These are phyloP conservation scores for Thyatira batis DNA, from an alignment of 2,888 invertebrate genomes.

Conservation along the genomic window DNA sequence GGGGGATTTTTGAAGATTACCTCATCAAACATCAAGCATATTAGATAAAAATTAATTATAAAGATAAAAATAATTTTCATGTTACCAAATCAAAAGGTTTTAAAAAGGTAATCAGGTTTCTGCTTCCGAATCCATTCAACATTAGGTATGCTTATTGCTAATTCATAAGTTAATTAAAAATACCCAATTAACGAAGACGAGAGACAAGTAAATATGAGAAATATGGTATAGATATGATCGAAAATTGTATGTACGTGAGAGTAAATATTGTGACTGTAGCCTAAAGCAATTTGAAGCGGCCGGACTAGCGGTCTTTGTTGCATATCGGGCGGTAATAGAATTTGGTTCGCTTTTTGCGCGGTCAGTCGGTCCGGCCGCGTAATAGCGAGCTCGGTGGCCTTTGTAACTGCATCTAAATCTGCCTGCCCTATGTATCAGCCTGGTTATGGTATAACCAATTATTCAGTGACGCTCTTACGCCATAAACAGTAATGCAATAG, in stretches of 20 bases:
- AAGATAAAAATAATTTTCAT: no score
- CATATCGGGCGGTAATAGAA: constrained; percentile 81
- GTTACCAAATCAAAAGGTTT: background rate
- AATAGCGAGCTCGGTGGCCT: constrained; percentile 75
- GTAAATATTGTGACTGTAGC: constrained; percentile 76
- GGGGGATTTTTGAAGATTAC: background rate
- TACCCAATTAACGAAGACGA: constrained; percentile 2
- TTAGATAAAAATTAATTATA: background rate
- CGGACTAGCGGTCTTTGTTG: constrained; percentile 78
- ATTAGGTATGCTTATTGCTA: no score
- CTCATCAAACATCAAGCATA: background rate
- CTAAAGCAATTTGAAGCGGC: constrained; percentile 80
- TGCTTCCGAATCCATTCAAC: no score
- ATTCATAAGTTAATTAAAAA: background rate
- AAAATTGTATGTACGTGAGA: constrained; percentile 62
- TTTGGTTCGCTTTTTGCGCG: constrained; percentile 80
- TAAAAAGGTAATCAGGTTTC: background rate
- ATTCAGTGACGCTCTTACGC: constrained; percentile 31
- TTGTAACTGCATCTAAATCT: constrained; percentile 79
- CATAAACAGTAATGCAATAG: background rate
- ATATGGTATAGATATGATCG: constrained; percentile 61
- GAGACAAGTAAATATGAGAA: constrained; percentile 39
- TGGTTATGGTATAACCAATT: constrained; percentile 58
- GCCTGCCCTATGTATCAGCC: constrained; percentile 53
- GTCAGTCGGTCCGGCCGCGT: constrained; percentile 63